Percentiles rank a stretch among this genome's conserved stretches.
phyloP scores from a whole-genome alignment of 2,113 vertebrate genomes.

The Nibea coibor region DNA sequence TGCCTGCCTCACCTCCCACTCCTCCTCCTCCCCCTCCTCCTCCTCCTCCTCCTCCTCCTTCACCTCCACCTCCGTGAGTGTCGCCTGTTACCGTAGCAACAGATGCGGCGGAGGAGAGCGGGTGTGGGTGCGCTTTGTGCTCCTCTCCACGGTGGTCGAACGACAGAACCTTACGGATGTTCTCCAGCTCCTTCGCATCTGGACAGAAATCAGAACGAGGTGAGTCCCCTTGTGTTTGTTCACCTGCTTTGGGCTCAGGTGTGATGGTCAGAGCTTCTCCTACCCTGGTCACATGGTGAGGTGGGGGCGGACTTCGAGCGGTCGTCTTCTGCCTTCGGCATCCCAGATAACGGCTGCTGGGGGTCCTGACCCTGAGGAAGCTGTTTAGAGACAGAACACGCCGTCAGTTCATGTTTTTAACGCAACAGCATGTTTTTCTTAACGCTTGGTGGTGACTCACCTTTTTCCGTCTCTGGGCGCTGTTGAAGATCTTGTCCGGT shows the following conservation, averaged over 20 bases:
- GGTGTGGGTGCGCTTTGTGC: conserved; percentile 74
- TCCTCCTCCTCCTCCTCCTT: conserved; percentile 65
- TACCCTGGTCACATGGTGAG: conserved; percentile 97
- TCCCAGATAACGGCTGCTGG: conserved; percentile 85
- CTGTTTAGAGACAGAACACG: conserved; percentile 73
- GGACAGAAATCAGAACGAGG: conserved; percentile 10
- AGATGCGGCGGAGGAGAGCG: conserved; percentile 75
- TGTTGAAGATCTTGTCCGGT: conserved; percentile 96
- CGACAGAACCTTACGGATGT: conserved; percentile 94
- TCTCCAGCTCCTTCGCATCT: conserved; percentile 97
- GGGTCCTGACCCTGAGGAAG: conserved; percentile 90
- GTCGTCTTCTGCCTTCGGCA: conserved; percentile 88
- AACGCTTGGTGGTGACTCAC: background rate
- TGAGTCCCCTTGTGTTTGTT: background rate
- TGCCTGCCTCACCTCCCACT: conserved; percentile 77
- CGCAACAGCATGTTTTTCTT: background rate
- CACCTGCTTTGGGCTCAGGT: background rate
- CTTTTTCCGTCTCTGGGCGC: conserved; percentile 94
- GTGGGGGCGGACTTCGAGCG: conserved; percentile 94
- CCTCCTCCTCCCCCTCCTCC: conserved; percentile 81
- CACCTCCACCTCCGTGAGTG: conserved; percentile 60
- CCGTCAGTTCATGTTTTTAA: too few relatives aligned
- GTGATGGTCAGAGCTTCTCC: background rate
- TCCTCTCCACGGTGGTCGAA: conserved; percentile 94
- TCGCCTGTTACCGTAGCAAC: conserved; percentile 70